phyloP scores from a whole-genome alignment of 2,888 invertebrate species.

The Oithona nana region DNA sequence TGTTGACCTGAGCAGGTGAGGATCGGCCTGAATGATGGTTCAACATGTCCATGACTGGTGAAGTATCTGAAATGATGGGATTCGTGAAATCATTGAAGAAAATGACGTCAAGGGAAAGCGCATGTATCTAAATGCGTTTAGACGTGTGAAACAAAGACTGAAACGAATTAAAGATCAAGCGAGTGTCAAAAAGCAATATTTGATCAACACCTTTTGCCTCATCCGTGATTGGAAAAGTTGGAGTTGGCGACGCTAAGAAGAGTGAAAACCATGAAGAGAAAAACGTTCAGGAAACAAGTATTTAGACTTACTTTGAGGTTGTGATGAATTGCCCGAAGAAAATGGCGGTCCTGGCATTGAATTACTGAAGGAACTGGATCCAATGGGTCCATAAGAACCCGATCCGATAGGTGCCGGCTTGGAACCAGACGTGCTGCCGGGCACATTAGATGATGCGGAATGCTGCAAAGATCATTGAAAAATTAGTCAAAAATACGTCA shows the following conservation, averaged over 20 bases:
- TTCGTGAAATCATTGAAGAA: no score
- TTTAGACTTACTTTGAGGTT: not conserved
- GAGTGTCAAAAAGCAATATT: no score
- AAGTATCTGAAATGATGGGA: not conserved
- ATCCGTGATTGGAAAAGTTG: no score
- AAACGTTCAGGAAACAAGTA: no score
- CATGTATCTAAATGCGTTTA: no score
- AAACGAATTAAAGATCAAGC: no score
- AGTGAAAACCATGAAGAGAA: no score
- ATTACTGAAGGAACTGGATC: not conserved
- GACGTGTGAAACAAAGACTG: no score
- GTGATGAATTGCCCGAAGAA: not conserved
- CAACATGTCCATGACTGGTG: conserved; percentile 11
- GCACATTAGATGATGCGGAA: not conserved
- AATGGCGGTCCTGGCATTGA: not conserved
- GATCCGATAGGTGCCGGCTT: not conserved
- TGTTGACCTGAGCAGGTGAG: not conserved
- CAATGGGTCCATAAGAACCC: not conserved
- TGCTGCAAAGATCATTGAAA: not conserved
- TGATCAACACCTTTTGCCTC: no score
- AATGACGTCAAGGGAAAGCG: no score
- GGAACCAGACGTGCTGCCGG: no score
- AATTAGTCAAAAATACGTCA: not conserved
- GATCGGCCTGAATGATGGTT: not conserved
- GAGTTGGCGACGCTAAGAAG: no score